Base-by-base conservation (phyloP, 2,888 invertebrate genomes). In the Brachynemurus nebulosus region DNA sequence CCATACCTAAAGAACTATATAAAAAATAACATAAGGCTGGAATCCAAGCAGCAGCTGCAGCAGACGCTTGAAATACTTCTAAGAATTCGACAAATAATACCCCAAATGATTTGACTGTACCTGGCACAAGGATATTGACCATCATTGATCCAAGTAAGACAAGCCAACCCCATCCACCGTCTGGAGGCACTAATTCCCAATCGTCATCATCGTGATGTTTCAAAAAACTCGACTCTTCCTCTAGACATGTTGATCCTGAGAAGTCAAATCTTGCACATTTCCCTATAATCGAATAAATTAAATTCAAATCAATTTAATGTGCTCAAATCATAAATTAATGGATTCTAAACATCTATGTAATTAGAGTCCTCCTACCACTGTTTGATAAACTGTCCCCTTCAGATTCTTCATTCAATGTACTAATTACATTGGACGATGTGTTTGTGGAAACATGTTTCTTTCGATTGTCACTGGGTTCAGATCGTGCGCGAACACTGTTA, bases 1-100 rank as follows among this genome's bases (percentile, higher is more conserved):
- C n/a, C 14, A 70, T 62, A 86, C 88, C 88, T 59, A 88, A 70
- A 52, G 88, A 88, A 63, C 86, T 88, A 70, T 88, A 89, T 3
- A 89, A 70, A 62, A 88, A 89, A 60, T 89, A 89, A 57, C 88
- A 88, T 6, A 89, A 63, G 0, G 88, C 85, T n/a, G 86, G 86
- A 53, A 89, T 85, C 70, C 86, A 86, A 1, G 85, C 78, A 0
- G 86, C 84, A 7, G 78, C 74, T 0, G 83, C 72, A 1, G 80
- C 74, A 2, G 80, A 73, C 0, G 84, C 74, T 4, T 84, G 61
- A 59, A 88, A 89, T 16, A 80, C 82, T 52, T 84, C 81, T 47
- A 83, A 68, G 62, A 89, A 86, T 58, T 86, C 88, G 30, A 86
- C 78, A 56, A 86, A 77, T 0, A 90, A 66, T 0, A 90, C 86